phyloP scores from a whole-genome alignment of 2,888 invertebrate genomes.

The Drosophila meridionalis region DNA sequence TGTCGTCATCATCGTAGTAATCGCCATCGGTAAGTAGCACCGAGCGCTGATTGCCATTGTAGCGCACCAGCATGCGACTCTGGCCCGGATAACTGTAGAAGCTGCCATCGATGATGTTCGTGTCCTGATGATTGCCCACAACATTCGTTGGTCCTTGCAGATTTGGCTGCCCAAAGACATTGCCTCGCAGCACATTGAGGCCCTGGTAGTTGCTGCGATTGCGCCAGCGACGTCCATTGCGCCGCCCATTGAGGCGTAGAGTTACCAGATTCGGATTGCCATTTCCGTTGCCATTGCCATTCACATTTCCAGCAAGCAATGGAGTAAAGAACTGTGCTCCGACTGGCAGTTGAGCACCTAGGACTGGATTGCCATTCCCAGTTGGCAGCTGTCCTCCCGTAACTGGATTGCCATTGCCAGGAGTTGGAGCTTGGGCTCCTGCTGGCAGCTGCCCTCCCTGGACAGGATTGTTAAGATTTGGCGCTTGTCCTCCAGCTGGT shows the following conservation, averaged over 20 bases:
- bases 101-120: constrained; percentile 70
- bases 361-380: background rate
- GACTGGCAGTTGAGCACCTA: constrained; percentile 19
- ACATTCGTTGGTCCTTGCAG: constrained; percentile 49
- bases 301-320: constrained; percentile 18
- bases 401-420: background rate
- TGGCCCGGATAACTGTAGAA: constrained; percentile 52
- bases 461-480: background rate
- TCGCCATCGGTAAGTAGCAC: constrained; percentile 58
- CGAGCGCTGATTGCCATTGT: constrained; percentile 51
- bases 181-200: constrained; percentile 65
- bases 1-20: constrained; percentile 53
- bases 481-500: background rate
- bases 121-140: constrained; percentile 69
- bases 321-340: constrained; percentile 13
- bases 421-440: constrained; percentile 14
- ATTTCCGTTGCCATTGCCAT: constrained; percentile 7
- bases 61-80: constrained; percentile 22
- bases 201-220: constrained; percentile 69
- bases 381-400: background rate
- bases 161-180: constrained; percentile 64
- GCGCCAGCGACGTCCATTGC: constrained; percentile 34
- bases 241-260: background rate
- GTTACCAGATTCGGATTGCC: constrained; percentile 10
- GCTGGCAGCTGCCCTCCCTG: constrained; percentile 31